Evolutionary conservation across 2,888 invertebrate species (phyloP).

Genomic region (Carpatolechia fugitivella): DNA sequence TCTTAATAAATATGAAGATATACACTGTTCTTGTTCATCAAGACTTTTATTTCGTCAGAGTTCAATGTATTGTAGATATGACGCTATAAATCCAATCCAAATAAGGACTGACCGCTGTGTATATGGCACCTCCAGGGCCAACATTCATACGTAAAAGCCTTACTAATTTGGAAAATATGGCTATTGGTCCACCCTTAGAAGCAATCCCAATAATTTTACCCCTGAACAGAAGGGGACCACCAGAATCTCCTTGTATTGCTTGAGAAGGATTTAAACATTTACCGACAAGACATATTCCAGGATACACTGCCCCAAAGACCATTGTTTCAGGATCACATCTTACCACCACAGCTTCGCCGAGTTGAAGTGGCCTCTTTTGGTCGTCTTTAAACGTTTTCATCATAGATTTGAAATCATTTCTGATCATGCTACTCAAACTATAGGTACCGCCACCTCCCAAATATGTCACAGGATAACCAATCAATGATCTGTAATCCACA

Average conservation of each 20-base stretch:
- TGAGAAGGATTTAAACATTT: not conserved
- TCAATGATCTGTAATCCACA: not conserved
- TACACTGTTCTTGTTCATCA: too few species aligned
- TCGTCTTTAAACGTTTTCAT: not conserved
- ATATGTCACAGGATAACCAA: not conserved
- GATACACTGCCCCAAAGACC: not conserved
- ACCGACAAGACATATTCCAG: not conserved
- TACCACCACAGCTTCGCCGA: not conserved
- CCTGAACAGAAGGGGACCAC: not conserved
- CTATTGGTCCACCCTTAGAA: not conserved
- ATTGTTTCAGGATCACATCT: not conserved
- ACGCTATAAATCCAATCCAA: not conserved
- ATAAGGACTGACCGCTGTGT: not conserved
- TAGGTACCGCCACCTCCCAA: not conserved
- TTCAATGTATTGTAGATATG: not conserved
- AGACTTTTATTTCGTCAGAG: too few species aligned
- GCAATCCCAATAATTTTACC: not conserved
- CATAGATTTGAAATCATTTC: not conserved
- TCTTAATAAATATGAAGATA: too few species aligned
- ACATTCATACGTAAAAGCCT: not conserved
- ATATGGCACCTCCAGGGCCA: not conserved
- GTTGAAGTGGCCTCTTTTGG: not conserved
- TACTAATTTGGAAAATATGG: too few species aligned
- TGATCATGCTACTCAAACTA: not conserved
- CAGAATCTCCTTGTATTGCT: not conserved